These are phyloP conservation scores for Abscondita cerata DNA, from an alignment of 2,888 invertebrate genomes.

Conservation along the genomic window DNA sequence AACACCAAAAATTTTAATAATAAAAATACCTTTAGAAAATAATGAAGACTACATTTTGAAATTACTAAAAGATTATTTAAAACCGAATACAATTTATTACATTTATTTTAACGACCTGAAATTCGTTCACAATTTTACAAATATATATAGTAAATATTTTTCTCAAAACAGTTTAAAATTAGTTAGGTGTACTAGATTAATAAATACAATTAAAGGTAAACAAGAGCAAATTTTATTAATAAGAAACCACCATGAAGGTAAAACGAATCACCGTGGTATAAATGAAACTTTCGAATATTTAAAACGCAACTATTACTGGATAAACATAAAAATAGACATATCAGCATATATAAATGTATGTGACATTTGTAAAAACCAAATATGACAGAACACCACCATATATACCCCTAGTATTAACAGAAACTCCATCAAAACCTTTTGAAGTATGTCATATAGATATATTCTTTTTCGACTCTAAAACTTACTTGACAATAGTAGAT, in stretches of 20 bases:
- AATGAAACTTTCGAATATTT: constrained; percentile 10
- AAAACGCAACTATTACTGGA: constrained; percentile 10
- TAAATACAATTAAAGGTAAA: not conserved
- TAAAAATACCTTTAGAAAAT: not conserved
- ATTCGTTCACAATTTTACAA: not conserved
- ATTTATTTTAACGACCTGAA: not conserved
- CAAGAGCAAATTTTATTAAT: not conserved
- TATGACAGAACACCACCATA: not conserved
- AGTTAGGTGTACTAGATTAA: not conserved
- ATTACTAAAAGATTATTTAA: not conserved
- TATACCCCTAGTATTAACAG: not conserved
- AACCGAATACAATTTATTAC: not conserved
- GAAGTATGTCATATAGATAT: constrained; percentile 9
- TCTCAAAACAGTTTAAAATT: not conserved
- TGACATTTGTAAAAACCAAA: not conserved
- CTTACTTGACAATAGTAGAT: constrained; percentile 6
- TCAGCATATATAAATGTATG: not conserved
- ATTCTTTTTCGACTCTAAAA: constrained; percentile 7
- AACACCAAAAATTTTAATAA: not conserved
- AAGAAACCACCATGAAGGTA: constrained; percentile 6
- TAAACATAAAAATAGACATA: constrained; percentile 3
- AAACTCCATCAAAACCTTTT: too few species aligned
- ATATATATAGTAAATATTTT: not conserved
- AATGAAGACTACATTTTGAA: not conserved
- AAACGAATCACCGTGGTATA: constrained; percentile 8